Percentiles rank a stretch among this genome's conserved stretches.
Conservation (phyloP, 2,797 vertebrate species). For the Amblyopsis hoosieri region DNA sequence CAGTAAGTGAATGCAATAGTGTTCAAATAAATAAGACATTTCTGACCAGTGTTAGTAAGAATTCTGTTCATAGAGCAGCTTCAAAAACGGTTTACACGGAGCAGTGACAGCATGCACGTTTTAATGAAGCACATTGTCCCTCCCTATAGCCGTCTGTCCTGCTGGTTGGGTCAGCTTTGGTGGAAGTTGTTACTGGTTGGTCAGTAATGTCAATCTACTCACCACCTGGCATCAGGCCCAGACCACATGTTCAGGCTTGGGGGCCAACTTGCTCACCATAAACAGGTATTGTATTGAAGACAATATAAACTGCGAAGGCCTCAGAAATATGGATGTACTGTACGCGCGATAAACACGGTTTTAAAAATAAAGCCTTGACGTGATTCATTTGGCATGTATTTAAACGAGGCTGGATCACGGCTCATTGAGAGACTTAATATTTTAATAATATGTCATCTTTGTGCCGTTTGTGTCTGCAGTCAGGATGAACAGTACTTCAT, state of each 20-base stretch:
- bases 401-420: no score
- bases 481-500: conserved; percentile 79
- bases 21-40: not conserved
- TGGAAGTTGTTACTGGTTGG: conserved; percentile 79
- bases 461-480: conserved; percentile 47
- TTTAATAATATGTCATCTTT: not conserved
- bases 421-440: not conserved
- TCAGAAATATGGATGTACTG: not conserved
- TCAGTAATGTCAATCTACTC: conserved; percentile 74
- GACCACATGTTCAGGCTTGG: conserved; percentile 56
- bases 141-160: conserved; percentile 74
- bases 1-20: conserved; percentile 73
- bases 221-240: conserved; percentile 79
- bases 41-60: not conserved
- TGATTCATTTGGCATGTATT: no score
- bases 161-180: conserved; percentile 76
- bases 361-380: no score
- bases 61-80: no score
- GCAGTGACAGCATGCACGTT: not conserved
- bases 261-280: conserved; percentile 72
- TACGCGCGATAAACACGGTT: no score
- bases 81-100: not conserved
- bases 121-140: not conserved
- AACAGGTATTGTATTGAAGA: conserved; percentile 64
- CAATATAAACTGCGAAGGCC: no score